Percentiles rank a stretch among this genome's conserved stretches.
Evolutionary conservation across 2,888 invertebrate genomes (phyloP).

Genomic region (Artemia sinica): DNA sequence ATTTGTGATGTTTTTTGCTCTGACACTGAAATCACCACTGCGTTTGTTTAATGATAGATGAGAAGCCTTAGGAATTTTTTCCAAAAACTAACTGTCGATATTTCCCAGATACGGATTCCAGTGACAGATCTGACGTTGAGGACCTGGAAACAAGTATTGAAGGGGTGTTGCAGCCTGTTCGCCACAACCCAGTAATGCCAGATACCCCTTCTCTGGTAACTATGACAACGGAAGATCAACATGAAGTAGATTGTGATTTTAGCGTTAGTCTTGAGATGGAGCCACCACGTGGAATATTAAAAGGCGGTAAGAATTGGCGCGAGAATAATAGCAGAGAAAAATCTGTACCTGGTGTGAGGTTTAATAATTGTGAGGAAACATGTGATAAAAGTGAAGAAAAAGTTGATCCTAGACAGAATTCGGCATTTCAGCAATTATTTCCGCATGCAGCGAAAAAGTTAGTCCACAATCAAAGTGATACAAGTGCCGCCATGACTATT

Average conservation of each 20-base stretch:
- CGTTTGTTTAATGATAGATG: too few species aligned
- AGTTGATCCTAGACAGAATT: conserved; percentile 36
- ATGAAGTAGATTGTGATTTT: conserved; percentile 1
- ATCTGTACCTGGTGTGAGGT: conserved; percentile 12
- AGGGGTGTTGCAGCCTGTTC: neutral
- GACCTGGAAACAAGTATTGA: neutral
- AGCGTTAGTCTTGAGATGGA: conserved; percentile 11
- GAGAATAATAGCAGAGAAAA: neutral
- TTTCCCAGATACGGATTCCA: conserved; percentile 15
- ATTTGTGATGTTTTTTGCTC: too few species aligned
- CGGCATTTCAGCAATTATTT: conserved; percentile 66
- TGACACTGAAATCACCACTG: too few species aligned
- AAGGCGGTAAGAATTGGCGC: conserved; percentile 19
- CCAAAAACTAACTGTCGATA: neutral
- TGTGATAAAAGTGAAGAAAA: conserved; percentile 23
- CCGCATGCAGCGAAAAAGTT: conserved; percentile 41
- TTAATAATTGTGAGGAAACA: conserved; percentile 11
- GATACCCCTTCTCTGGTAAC: conserved; percentile 15
- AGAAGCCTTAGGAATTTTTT: too few species aligned
- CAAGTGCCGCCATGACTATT: too few species aligned
- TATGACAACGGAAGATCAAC: conserved; percentile 14
- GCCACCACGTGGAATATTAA: conserved; percentile 17
- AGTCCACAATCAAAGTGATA: conserved; percentile 2
- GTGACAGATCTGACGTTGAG: conserved; percentile 30
- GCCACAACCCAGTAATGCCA: neutral